phyloP scores from a whole-genome alignment of 1,140 invertebrate genomes.

The Nymphalis io region DNA sequence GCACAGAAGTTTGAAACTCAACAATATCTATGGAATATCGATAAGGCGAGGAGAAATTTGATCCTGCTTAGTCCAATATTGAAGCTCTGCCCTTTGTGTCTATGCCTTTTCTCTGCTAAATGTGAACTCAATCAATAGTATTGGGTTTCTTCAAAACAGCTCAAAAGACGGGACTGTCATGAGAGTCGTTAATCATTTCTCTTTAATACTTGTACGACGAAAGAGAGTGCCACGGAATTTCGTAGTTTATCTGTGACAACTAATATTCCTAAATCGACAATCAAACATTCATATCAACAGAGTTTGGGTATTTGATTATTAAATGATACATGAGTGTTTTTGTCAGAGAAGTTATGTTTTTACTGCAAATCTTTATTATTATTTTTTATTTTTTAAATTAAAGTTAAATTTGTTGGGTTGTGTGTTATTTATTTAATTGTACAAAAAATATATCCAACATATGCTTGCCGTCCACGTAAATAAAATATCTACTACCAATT shows the following conservation, averaged over 20 bases:
- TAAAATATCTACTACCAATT: too few relatives aligned
- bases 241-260: too few relatives aligned
- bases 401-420: too few relatives aligned
- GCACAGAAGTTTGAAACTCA: slow-evolving; percentile 24
- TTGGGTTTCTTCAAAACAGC: slow-evolving; percentile 51
- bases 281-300: too few relatives aligned
- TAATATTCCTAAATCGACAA: too few relatives aligned
- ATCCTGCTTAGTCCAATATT: slow-evolving; percentile 33
- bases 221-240: slow-evolving; percentile 22
- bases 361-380: too few relatives aligned
- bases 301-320: neutral
- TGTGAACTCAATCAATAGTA: slow-evolving; percentile 58
- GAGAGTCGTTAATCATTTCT: slow-evolving; percentile 57
- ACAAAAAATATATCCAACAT: too few relatives aligned
- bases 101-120: slow-evolving; percentile 38
- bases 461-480: too few relatives aligned
- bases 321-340: neutral
- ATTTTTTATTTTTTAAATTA: too few relatives aligned
- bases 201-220: slow-evolving; percentile 39
- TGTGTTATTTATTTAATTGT: too few relatives aligned
- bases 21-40: slow-evolving; percentile 31
- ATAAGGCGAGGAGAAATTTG: slow-evolving; percentile 29
- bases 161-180: slow-evolving; percentile 54
- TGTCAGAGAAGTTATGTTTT: neutral
- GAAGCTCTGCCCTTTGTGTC: slow-evolving; percentile 32